These are phyloP conservation scores for Antrozous pallidus DNA, from an alignment of 2,797 vertebrate species.

Conservation along the genomic window DNA sequence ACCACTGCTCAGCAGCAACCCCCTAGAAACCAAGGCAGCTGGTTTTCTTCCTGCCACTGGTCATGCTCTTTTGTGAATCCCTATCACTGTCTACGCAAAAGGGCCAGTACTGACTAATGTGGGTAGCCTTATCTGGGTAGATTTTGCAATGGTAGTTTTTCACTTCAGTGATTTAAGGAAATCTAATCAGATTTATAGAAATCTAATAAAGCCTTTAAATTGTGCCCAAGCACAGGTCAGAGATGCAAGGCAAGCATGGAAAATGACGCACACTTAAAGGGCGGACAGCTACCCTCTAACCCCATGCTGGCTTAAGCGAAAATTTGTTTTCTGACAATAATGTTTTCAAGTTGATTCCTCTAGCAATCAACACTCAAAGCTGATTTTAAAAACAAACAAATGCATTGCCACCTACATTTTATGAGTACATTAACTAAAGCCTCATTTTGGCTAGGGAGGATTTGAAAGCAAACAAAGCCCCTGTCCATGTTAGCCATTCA, in stretches of 20 bases:
- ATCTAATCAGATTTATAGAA: conserved; percentile 21
- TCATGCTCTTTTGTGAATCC: background rate
- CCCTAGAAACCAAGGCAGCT: background rate
- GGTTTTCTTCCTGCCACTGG: background rate
- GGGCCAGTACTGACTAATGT: background rate
- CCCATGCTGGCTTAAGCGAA: background rate
- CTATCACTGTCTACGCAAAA: background rate
- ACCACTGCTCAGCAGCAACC: background rate
- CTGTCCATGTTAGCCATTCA: conserved; percentile 61
- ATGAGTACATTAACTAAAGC: conserved; percentile 1
- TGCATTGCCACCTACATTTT: background rate
- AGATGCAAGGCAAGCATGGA: background rate
- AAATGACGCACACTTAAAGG: background rate
- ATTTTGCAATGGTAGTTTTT: background rate
- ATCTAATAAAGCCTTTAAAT: background rate
- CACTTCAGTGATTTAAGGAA: conserved; percentile 45
- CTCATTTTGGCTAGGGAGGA: conserved; percentile 43
- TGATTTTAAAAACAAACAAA: conserved; percentile 31
- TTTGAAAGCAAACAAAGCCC: conserved; percentile 67
- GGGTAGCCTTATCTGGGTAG: background rate
- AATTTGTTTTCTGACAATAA: background rate
- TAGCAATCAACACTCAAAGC: background rate
- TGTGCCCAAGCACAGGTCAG: background rate
- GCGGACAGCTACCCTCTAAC: background rate
- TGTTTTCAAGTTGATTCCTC: conserved; percentile 28